Evolutionary conservation across 2,888 invertebrate genomes (phyloP).

Genomic region (Pterostichus niger): DNA sequence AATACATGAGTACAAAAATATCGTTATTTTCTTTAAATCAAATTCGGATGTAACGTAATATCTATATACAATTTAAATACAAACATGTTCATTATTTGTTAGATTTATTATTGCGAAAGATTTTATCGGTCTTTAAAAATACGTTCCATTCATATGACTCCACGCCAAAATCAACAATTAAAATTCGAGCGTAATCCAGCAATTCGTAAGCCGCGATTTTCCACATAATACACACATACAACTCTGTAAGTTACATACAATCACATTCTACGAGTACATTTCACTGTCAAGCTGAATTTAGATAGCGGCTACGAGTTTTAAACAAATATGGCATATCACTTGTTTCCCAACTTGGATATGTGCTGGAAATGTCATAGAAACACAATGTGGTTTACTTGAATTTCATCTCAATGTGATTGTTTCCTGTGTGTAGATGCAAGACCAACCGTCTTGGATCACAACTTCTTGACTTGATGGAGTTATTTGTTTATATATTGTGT

Average conservation of each 20-base stretch:
- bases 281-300: slow-evolving; percentile 21
- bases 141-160: not conserved
- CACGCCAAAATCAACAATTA: not conserved
- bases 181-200: not conserved
- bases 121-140: not conserved
- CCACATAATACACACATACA: not conserved
- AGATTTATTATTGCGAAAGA: not conserved
- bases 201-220: not conserved
- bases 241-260: not conserved
- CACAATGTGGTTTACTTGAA: not conserved
- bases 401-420: slow-evolving; percentile 28
- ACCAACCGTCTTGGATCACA: not conserved
- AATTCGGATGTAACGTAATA: too few species aligned
- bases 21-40: too few species aligned
- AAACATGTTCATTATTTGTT: too few species aligned
- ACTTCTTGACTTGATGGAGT: not conserved
- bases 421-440: not conserved
- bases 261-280: not conserved
- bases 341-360: not conserved
- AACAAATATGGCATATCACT: slow-evolving; percentile 20
- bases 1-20: too few species aligned
- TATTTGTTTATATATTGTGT: slow-evolving; percentile 15
- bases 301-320: not conserved
- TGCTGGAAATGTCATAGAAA: not conserved
- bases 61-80: too few species aligned